Evolutionary conservation across 2,113 vertebrate species (phyloP), one percentile per base, ranked within the genome.

Genomic region (Pteropus alecto): DNA sequence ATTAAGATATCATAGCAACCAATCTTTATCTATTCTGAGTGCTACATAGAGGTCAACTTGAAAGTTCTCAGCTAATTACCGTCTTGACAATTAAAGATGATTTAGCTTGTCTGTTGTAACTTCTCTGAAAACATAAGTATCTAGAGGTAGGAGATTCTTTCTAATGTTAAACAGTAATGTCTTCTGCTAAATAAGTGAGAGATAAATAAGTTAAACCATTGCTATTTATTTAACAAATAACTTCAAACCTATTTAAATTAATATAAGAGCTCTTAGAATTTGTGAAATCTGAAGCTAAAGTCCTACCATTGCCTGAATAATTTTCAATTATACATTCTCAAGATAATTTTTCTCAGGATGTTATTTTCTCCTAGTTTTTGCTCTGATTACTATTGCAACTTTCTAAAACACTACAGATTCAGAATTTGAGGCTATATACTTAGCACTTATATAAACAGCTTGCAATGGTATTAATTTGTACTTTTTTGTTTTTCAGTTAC

Each of bases 41-140:
- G 71, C 61, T 96, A 21, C 87, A 77, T 54, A 86, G 93, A 97
- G 95, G 90, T 94, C 94, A 93, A 94, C 93, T 88, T 96, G 81
- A 97, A 97, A 96, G 96, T 96, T 97, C 93, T 94, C 41, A 16
- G 38, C 83, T 97, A 90, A 97, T 97, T 96, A 96, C 79, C 46
- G 67, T 61, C 18, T 0, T 90, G 94, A 78, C 84, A 95, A 92
- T 97, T 96, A 96, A 96, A 92, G 67, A 70, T 94, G 81, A 96
- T 97, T 95, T 96, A 95, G 51, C 65, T 78, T 93, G 82, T 94
- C 81, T 54, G 46, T 87, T 96, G 82, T 91, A 94, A 81, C 67
- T 94, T 92, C 46, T 68, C 56, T 91, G 81, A 78, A 96, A 95
- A 70, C 90, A 77, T 60, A 58, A 88, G 43, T 82, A 18, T 86